These are phyloP conservation scores for Lepidotrigona ventralis DNA, from an alignment of 1,140 invertebrate species.

Conservation along the genomic window DNA sequence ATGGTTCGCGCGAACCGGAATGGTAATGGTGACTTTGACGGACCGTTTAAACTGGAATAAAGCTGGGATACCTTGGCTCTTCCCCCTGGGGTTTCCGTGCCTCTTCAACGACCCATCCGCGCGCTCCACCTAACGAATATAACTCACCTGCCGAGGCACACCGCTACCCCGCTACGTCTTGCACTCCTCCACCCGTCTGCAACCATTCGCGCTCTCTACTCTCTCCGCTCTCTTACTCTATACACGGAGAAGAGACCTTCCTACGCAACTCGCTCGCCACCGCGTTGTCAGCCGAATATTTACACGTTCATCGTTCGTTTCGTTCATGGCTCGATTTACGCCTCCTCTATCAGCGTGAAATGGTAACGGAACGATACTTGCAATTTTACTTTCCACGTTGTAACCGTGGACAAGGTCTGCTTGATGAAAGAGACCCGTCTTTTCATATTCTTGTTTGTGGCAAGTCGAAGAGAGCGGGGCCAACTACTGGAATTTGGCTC, in stretches of 20 bases:
- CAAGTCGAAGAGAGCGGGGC: too few species aligned
- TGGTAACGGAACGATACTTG: too few species aligned
- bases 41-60: constrained; percentile 80
- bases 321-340: too few species aligned
- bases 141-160: constrained; percentile 71
- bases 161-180: not conserved
- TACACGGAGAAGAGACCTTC: too few species aligned
- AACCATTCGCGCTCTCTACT: constrained; percentile 24
- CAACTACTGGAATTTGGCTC: too few species aligned
- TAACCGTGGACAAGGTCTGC: too few species aligned
- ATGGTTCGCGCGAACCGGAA: constrained; percentile 78
- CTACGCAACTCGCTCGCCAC: too few species aligned
- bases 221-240: too few species aligned
- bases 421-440: too few species aligned
- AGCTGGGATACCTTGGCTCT: constrained; percentile 70
- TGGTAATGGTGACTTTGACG: constrained; percentile 80
- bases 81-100: constrained; percentile 59
- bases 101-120: constrained; percentile 49
- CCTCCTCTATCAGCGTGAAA: too few species aligned
- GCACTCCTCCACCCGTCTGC: not conserved
- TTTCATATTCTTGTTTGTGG: too few species aligned
- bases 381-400: too few species aligned
- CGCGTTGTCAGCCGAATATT: constrained; percentile 25
- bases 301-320: constrained; percentile 9
- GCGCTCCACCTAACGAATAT: constrained; percentile 67